Evolutionary conservation across 2,113 vertebrate species (phyloP), one percentile per base, ranked within the genome.

Genomic region (Chloropsis hardwickii): DNA sequence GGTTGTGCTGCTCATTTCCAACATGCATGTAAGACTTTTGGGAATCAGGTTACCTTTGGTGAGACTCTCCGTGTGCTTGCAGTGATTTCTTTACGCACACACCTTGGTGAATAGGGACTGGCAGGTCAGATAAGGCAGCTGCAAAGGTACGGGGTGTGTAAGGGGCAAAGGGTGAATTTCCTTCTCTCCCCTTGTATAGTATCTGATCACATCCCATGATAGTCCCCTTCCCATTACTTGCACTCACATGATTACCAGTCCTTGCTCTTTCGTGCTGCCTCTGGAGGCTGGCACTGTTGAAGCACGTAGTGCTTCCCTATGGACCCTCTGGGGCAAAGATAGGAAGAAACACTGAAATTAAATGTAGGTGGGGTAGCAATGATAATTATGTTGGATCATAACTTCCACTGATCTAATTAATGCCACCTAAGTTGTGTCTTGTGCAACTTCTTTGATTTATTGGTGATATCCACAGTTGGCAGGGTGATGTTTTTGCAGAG

Each of bases 381-480:
- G 83, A 92, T 89, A 81, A 94, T 92, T 95, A 89, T 22, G 81
- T 96, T 92, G 91, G 88, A 93, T 95, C 95, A 93, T 97, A 97
- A 91, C 93, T 96, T 97, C 93, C 93, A 39, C 89, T 94, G 71
- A 94, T 91, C 93, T 97, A 76, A 91, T 97, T 95, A 80, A 96
- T 97, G 76, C 96, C 84, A 90, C 96, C 97, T 95, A 96, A 96
- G 95, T 96, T 91, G 94, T 89, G 89, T 93, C 94, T 98, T 97
- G 96, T 94, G 85, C 95, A 96, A 86, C 42, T 94, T n/a, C 85
- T 92, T n/a, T 96, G 96, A 97, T 97, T 98, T 97, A 97, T 97
- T 96, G 89, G 90, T 92, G 81, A 66, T 93, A 92, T 87, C 72
- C 96, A 84, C 40, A 12, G 81, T 66, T 92, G 24, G 57, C 97